Evolutionary conservation across 2,113 vertebrate genomes (phyloP), one percentile per base, ranked within the genome.

Genomic region (Oreochromis niloticus): DNA sequence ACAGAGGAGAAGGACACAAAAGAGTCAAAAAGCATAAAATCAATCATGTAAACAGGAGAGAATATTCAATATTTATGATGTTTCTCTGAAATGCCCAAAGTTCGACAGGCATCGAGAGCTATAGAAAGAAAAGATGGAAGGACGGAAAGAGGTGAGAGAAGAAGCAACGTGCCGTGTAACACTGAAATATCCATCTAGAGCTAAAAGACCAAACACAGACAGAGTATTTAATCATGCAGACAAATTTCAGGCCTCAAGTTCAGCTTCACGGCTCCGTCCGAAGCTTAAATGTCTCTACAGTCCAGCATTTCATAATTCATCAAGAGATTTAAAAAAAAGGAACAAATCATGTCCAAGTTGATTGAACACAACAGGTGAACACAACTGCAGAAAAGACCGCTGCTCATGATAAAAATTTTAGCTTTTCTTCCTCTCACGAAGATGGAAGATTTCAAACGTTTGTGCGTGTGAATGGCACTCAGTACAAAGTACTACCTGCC

Each of bases 21-120:
- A 27, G 27, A 78, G 48, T 52, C 46, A 78, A 30, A 52, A 52
- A 52, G 6, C 46, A 78, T 78, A 55, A 87, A 93, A 84, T 84
- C 83, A 91, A 85, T 93, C 85, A 85, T 85, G 82, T 89, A 88
- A 93, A 85, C 86, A 89, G 88, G 52, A 89, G 39, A 78, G 39
- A 11, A 41, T 36, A 94, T 93, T 41, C 85, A 95, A 91, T 89
- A 94, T 93, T 93, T 30, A 94, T 91, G 63, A 66, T 56, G 61
- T 83, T 86, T 78, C 84, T 91, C 57, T 81, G 79, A 92, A 87
- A 88, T 84, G 87, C 86, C 90, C 54, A 71, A 86, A 91, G 71
- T 81, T 89, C 46, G 59, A 88, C 30, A 80, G 78, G 82, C 84
- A 83, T 73, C 1, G 6, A 61, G 81, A 83, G 52, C 14, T 7